A percentile compares a stretch with the other conserved stretches of the same genome.
These are phyloP conservation scores for Choreutis nemorana DNA, from an alignment of 2,888 invertebrate species.

Conservation along the genomic window DNA sequence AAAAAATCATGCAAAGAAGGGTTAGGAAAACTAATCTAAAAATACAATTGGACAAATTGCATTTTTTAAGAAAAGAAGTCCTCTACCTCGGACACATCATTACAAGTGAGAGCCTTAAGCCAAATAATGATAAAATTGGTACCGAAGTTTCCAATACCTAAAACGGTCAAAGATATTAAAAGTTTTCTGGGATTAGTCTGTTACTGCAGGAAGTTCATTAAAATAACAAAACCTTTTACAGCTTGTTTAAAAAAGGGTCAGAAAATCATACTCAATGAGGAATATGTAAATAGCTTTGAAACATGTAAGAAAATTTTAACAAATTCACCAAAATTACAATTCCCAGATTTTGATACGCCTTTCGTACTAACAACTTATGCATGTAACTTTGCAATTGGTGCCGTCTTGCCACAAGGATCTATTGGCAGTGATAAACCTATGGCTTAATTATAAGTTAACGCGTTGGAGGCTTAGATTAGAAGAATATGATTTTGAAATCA, in stretches of 20 bases:
- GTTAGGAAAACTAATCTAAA: no score
- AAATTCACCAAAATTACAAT: slow-evolving; percentile 11
- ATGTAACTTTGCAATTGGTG: no score
- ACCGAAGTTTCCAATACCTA: slow-evolving; percentile 14
- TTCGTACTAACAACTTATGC: slow-evolving; percentile 14
- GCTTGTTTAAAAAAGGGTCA: slow-evolving; percentile 10
- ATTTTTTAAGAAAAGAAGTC: no score
- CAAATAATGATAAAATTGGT: slow-evolving; percentile 17
- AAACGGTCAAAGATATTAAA: slow-evolving; percentile 15
- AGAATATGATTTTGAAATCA: slow-evolving; percentile 10
- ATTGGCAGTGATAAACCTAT: not conserved
- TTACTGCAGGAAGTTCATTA: slow-evolving; percentile 15
- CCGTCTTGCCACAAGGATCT: slow-evolving; percentile 4
- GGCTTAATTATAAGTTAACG: slow-evolving; percentile 3
- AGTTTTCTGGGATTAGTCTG: slow-evolving; percentile 13
- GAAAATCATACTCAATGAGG: slow-evolving; percentile 2
- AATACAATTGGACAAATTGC: no score
- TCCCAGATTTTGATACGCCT: slow-evolving; percentile 10
- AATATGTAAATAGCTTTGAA: slow-evolving; percentile 8
- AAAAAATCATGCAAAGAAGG: slow-evolving; percentile 1
- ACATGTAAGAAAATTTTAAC: slow-evolving; percentile 9
- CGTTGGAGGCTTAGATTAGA: slow-evolving; percentile 8
- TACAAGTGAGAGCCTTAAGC: no score
- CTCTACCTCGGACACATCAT: no score
- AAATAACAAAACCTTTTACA: slow-evolving; percentile 14